These are phyloP conservation scores for Eutolmus rufibarbis DNA, from an alignment of 2,888 invertebrate genomes.

Conservation along the genomic window DNA sequence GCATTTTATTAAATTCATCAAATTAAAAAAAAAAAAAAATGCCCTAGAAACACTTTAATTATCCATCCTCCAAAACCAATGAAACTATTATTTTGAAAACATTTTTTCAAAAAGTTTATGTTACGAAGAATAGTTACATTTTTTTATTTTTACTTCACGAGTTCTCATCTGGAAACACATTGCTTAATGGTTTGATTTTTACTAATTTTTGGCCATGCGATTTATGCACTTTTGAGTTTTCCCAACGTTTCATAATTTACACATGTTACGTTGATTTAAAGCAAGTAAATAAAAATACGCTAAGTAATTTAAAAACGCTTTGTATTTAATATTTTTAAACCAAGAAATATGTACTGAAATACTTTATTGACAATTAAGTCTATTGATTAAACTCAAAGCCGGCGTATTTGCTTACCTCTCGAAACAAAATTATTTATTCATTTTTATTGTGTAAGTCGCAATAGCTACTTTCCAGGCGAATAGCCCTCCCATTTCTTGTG, in stretches of 20 bases:
- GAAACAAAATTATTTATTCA: background rate
- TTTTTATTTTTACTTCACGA: too few species aligned
- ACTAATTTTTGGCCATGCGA: too few species aligned
- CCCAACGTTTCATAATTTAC: background rate
- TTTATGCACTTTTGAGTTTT: too few species aligned
- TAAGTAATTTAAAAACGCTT: background rate
- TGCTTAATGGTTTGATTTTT: too few species aligned
- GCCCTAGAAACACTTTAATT: too few species aligned
- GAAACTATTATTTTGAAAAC: too few species aligned
- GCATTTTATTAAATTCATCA: too few species aligned
- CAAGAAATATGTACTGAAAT: background rate
- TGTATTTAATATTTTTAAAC: background rate
- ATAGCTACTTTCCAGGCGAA: conserved; percentile 53
- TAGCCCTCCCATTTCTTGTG: conserved; percentile 93
- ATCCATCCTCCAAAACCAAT: too few species aligned
- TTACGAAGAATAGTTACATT: too few species aligned
- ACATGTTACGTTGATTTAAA: background rate
- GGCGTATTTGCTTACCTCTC: background rate
- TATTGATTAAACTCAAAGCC: background rate
- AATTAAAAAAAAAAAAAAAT: too few species aligned
- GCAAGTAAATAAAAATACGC: background rate
- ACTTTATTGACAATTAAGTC: background rate
- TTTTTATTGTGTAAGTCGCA: background rate
- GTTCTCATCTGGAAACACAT: too few species aligned
- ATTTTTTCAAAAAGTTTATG: too few species aligned